A percentile compares a stretch with the other conserved stretches of the same genome.
Evolutionary conservation across 2,888 invertebrate species (phyloP).

Genomic region (Dilophus febrilis): DNA sequence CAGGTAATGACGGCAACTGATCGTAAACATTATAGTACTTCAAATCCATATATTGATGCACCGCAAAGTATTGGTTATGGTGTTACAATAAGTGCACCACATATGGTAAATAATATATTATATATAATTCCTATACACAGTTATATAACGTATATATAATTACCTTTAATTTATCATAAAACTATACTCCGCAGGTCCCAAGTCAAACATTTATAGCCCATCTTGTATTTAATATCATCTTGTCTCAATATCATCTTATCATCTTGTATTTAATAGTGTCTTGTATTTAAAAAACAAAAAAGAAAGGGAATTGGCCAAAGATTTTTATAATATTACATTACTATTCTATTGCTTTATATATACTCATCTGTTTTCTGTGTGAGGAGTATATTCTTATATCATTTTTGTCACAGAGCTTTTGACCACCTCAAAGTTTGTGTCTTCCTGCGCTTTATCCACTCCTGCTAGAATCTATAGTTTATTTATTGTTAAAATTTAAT

Average conservation of each 20-base stretch:
- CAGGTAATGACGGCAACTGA: slow-evolving; percentile 71
- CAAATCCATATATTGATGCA: slow-evolving; percentile 71
- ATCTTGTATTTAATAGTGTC: no score
- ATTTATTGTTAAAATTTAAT: no score
- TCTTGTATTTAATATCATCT: background rate
- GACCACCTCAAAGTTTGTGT: no score
- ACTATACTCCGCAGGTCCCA: background rate
- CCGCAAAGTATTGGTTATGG: slow-evolving; percentile 89
- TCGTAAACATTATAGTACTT: slow-evolving; percentile 59
- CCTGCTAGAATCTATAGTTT: background rate
- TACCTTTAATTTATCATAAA: background rate
- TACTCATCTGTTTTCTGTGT: no score
- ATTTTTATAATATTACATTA: no score
- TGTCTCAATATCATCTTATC: no score
- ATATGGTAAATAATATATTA: slow-evolving; percentile 68
- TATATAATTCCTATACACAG: slow-evolving; percentile 3
- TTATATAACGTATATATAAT: slow-evolving; percentile 1
- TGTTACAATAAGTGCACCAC: slow-evolving; percentile 91
- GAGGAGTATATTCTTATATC: no score
- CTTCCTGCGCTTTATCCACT: background rate
- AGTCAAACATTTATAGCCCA: background rate
- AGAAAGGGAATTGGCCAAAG: no score
- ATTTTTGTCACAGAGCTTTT: no score
- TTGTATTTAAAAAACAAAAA: no score
- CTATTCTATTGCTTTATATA: no score